phyloP scores from a whole-genome alignment of 2,888 invertebrate species.

The Plusia festucae region DNA sequence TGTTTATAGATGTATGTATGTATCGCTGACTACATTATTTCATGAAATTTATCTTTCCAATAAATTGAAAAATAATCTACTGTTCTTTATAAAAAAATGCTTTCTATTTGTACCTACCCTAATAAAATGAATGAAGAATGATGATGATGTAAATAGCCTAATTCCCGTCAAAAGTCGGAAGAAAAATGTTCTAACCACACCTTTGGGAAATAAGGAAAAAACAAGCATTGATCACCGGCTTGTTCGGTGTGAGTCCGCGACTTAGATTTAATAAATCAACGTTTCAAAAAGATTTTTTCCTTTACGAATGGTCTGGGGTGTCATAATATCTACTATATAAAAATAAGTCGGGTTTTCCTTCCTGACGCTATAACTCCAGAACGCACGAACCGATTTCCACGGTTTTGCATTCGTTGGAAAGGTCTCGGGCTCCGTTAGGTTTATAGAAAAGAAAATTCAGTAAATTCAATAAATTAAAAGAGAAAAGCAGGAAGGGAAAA shows the following conservation, averaged over 20 bases:
- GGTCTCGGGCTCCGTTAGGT: too few relatives aligned
- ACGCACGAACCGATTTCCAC: too few relatives aligned
- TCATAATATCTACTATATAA: too few relatives aligned
- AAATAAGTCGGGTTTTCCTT: too few relatives aligned
- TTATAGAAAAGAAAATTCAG: too few relatives aligned
- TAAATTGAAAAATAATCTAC: background rate
- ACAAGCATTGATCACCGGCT: background rate
- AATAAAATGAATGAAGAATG: background rate
- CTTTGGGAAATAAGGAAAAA: constrained; percentile 1
- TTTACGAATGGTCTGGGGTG: too few relatives aligned
- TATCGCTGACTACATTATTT: background rate
- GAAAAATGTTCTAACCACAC: constrained; percentile 2
- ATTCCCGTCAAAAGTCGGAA: background rate
- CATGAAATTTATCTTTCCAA: background rate
- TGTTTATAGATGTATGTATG: too few relatives aligned
- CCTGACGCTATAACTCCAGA: too few relatives aligned
- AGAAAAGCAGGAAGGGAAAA: too few relatives aligned
- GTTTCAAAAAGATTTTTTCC: background rate
- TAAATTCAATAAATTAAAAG: too few relatives aligned
- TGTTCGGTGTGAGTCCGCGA: background rate
- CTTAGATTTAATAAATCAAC: background rate
- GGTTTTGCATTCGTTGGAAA: too few relatives aligned
- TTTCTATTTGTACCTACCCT: background rate
- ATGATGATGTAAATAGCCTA: constrained; percentile 1
- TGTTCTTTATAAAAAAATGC: background rate